Base-by-base conservation (phyloP, 2,797 vertebrate genomes). In the Monodelphis domestica region DNA sequence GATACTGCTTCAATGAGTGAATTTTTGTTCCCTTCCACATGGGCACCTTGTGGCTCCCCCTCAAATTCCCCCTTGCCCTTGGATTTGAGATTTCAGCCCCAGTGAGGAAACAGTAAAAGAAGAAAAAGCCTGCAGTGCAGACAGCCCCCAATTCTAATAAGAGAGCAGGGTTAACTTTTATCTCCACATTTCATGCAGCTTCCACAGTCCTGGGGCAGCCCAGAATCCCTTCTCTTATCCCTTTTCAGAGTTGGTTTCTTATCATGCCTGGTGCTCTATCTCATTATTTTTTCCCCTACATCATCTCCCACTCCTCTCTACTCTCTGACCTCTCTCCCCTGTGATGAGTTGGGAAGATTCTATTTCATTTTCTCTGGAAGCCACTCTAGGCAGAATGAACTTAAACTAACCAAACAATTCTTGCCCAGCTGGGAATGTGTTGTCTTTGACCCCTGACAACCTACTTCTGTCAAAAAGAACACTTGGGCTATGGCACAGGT, bases 311-410 rank as follows among this genome's bases (percentile, higher is more conserved):
- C 63, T 94, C 94, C 93, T 95, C 94, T 94, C 54, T 93, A 92
- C 91, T 53, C 90, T 90, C 59, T 94, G 96, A 96, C 94, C 96
- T 92, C 91, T 94, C 89, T 92, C 94, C 91, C 70, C 50, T 29
- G 4, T 38, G 92, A 90, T 94, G 63, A 78, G 91, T 52, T 92
- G 87, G 89, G 78, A 94, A 94, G 89, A 45, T 93, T 95, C 94
- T 50, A 94, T 97, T 96, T 97, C 91, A 95, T 93, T 94, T 95
- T 78, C 50, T 45, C 96, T 56, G 29, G 17, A 88, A 92, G 89
- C 90, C 14, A 5, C 53, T 93, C 94, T 97, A 94, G 93, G 92
- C 87, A 95, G 88, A 50, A 30, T 89, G 96, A 84, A 94, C 95
- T 90, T 94, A 89, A 96, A 96, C 96, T 45, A 88, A 90, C 87